phyloP scores from a whole-genome alignment of 2,888 invertebrate genomes.

The Ophion ellenae region DNA sequence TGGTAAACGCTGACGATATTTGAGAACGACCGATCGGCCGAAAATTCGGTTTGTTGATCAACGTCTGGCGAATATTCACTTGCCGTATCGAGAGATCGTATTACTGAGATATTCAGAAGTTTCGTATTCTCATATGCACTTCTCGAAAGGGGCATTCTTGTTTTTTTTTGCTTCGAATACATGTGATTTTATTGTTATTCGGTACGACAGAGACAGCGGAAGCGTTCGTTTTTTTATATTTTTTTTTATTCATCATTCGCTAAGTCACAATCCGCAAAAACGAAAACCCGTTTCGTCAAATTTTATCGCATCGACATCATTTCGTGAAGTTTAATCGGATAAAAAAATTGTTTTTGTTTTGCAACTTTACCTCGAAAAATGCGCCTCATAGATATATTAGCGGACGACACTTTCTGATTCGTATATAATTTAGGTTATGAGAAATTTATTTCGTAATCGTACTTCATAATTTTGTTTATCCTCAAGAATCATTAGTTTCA shows the following conservation, averaged over 20 bases:
- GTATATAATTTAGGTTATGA: not conserved
- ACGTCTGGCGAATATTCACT: conserved; percentile 76
- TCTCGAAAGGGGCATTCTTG: not conserved
- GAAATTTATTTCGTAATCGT: not conserved
- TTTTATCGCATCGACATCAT: not conserved
- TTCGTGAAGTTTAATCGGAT: not conserved
- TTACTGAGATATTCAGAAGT: conserved; percentile 34
- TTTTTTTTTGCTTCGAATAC: not conserved
- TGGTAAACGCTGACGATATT: conserved; percentile 74
- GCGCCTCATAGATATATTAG: not conserved
- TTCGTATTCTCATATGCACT: conserved; percentile 18
- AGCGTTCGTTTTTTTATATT: conserved; percentile 6
- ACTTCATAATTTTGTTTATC: too few relatives aligned
- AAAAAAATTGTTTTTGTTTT: not conserved
- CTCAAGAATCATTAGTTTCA: too few relatives aligned
- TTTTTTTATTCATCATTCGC: not conserved
- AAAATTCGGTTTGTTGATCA: conserved; percentile 70
- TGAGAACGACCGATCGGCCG: conserved; percentile 73
- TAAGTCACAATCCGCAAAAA: not conserved
- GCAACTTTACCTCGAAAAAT: not conserved
- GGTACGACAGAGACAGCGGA: not conserved
- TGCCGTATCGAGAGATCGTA: conserved; percentile 74
- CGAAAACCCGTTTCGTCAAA: not conserved
- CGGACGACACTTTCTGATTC: not conserved
- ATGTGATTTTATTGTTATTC: conserved; percentile 17